Evolutionary conservation across 2,797 vertebrate genomes (phyloP), one percentile per base, ranked within the genome.

Genomic region (Zonotrichia albicollis): DNA sequence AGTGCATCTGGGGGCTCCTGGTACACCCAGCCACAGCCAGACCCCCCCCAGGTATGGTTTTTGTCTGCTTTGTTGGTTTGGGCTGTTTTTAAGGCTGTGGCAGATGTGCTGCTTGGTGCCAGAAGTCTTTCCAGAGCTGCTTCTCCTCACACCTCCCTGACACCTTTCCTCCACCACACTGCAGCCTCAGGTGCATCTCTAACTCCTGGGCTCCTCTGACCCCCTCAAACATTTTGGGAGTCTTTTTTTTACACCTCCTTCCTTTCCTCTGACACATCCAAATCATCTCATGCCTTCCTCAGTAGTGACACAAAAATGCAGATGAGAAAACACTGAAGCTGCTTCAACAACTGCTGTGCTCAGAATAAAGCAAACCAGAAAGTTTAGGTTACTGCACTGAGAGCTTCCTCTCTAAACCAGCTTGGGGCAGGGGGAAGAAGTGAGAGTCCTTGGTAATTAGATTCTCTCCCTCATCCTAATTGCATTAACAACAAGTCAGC

Each of bases 401-500:
- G 77, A 90, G 58, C 70, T 94, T 96, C 96, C 93, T 90, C 87
- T 90, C 84, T 74, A 94, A 83, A 92, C 91, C 81, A 72, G 80
- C 17, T 75, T 22, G 36, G 5, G 3, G 78, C 9, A 16, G 86
- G 85, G 88, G 68, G 26, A 14, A 93, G 93, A 97, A 97, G 96
- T 95, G 96, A 81, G 87, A 95, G 87, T 70, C 78, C 92, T 94
- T 87, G 93, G 95, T 97, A 97, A 98, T 96, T 92, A 94, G 96
- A 96, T 96, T 96, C 74, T 84, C 88, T 81, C 88, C 80, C 94
- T 96, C 89, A 83, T 70, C 76, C 93, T 54, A 54, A 95, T 94
- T 97, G 95, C 94, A 84, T 95, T 94, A 94, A 90, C 85, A 93
- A 96, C 96, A 98, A 97, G 96, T 96, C 96, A 97, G 78, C 89